Percentiles rank a stretch among this genome's conserved stretches.
phyloP scores from a whole-genome alignment of 2,888 invertebrate genomes.

The Rhingia campestris region DNA sequence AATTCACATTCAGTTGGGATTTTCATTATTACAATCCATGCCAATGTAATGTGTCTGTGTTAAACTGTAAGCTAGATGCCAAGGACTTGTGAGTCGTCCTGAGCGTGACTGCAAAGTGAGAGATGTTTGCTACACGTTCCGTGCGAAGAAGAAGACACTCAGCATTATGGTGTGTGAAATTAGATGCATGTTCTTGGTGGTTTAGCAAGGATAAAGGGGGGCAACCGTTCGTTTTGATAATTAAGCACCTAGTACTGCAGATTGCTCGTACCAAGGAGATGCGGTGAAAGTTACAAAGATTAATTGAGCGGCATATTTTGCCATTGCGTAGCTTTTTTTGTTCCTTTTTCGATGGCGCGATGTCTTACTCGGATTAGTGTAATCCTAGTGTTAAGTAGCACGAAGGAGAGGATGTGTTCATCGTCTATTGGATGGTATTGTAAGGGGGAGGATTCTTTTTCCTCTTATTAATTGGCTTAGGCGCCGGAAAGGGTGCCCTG shows the following conservation, averaged over 20 bases:
- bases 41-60: conserved; percentile 57
- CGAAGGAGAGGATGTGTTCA: conserved; percentile 2
- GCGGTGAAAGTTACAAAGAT: conserved; percentile 52
- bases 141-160: conserved; percentile 15
- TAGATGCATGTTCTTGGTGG: conserved; percentile 66
- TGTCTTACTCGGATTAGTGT: conserved; percentile 61
- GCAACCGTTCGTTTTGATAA: conserved; percentile 54
- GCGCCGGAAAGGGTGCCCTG: conserved; percentile 19
- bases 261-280: conserved; percentile 8
- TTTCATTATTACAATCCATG: conserved; percentile 68
- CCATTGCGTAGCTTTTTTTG: conserved; percentile 24
- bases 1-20: conserved; percentile 72
- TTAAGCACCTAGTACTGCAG: conserved; percentile 53
- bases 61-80: conserved; percentile 34
- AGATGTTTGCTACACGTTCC: conserved; percentile 9
- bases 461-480: conserved; percentile 29
- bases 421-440: conserved; percentile 5
- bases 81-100: background rate
- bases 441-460: background rate
- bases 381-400: conserved; percentile 62
- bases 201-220: conserved; percentile 49
- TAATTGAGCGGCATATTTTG: conserved; percentile 66
- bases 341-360: conserved; percentile 9
- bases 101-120: background rate
- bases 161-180: conserved; percentile 73